Evolutionary conservation across 1,140 invertebrate genomes (phyloP), one percentile per base, ranked within the genome.

Genomic region (Panagrolaimus sp.): DNA sequence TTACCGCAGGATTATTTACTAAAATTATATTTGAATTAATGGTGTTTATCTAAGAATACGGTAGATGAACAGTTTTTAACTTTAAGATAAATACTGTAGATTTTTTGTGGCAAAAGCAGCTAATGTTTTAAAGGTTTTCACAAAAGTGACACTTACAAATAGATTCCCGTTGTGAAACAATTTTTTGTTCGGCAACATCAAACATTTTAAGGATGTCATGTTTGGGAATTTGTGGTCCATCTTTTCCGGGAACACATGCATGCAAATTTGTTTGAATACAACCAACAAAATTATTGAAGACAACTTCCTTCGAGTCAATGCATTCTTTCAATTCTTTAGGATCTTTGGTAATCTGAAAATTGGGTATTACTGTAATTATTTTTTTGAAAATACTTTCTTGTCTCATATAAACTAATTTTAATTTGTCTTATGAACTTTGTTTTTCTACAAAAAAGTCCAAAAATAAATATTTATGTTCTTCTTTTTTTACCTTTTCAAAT

Each of bases 131-230:
- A 15, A 43, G 17, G 24, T 32, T 17, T 43, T 28, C 43, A 8
- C 15, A 15, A 45, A 55, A 21, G 76, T 43, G n/a, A 78, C 43
- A 43, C 26, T 78, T 64, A 79, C 79, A 17, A 68, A 71, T 17
- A 73, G 26, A 24, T 76, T 75, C 44, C 12, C 45, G 47, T 71
- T 73, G 14, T 72, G 76, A 79, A 4, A 67, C 67, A 55, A 78
- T 78, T 26, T 70, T 67, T 2, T 78, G 71, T 15, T 78, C 76
- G 21, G 73, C 76, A 45, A 81, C 55, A 17, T 65, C 47, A 43
- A 78, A 81, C 67, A 78, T 65, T 68, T 78, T 80, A 6, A 74
- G 65, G 64, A 78, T 78, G 68, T 78, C 80, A 15, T 81, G 71
- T 64, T 80, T 73, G 28, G 38, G 71, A 26, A 77, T 79, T 48